Evolutionary conservation across 2,888 invertebrate species (phyloP), one percentile per base, ranked within the genome.

Genomic region (Strigamia crassipes): DNA sequence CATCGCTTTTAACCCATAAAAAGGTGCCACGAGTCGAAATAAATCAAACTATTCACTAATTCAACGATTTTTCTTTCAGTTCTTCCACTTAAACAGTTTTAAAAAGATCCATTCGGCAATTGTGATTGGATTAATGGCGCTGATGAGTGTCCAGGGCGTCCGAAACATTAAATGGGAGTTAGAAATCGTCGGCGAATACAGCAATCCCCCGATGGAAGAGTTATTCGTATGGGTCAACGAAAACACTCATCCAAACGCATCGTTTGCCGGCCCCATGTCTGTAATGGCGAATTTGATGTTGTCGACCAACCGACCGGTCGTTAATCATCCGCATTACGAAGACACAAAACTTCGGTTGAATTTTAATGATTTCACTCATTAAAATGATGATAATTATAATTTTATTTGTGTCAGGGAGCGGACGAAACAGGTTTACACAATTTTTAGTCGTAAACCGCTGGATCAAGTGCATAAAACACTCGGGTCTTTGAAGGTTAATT

Each of bases 311-410:
- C 89, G 95, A 38, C 93, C 95, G 0, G 92, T 96, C 78, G 92
- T 94, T 0, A 93, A 94, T 84, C 96, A 96, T 88, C 96, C 96
- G 0, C 95, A 95, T 86, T 94, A 96, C 86, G 96, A 96, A 87
- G 92, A 94, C 88, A 90, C 90, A 41, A 92, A 92, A 81, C 91
- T 95, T 84, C 92, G 94, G 94, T 94, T 9, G 18, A 51, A 51
- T 31, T 80, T 80, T 80, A 27, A 12, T 79, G 2, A 34, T n/a
- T 79, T 51, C 8, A 38, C 8, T 4, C 38, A 6, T 38, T 38
- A 10, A 9, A 9, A n/a, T n/a, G 38, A 9, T 5, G 2, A 9
- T 38, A 38, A 9, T 38, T 38, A 38, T 27, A n/a, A 12, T 18
- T 84, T 82, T 81, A 13, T 66, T 73, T 61, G 56, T 89, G 89